phyloP scores from a whole-genome alignment of 2,888 invertebrate species.

The Ophraella communa region DNA sequence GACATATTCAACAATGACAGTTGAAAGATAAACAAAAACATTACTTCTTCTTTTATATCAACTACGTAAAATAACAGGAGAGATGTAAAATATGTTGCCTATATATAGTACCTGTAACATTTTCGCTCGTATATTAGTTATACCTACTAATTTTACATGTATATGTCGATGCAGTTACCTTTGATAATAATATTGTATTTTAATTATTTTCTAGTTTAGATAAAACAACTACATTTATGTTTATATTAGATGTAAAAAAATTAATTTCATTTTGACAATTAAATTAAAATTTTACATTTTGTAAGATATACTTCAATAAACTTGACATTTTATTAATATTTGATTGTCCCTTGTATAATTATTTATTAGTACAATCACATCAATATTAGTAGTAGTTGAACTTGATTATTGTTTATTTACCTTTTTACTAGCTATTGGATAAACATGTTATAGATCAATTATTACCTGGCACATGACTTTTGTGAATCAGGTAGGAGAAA shows the following conservation, averaged over 20 bases:
- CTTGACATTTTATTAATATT: not conserved
- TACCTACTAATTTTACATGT: too few species aligned
- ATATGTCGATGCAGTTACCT: too few species aligned
- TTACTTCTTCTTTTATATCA: constrained; percentile 2
- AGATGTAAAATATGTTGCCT: not conserved
- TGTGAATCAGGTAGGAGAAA: constrained; percentile 10
- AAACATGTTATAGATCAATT: not conserved
- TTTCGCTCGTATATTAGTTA: too few species aligned
- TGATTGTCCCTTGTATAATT: not conserved
- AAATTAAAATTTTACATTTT: not conserved
- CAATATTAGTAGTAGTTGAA: not conserved
- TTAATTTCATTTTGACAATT: not conserved
- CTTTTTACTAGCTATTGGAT: not conserved
- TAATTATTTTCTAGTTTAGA: too few species aligned
- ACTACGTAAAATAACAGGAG: not conserved
- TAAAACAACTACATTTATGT: too few species aligned
- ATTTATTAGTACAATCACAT: not conserved
- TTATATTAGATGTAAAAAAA: too few species aligned
- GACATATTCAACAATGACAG: not conserved
- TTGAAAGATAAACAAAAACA: constrained; percentile 17
- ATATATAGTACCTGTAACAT: too few species aligned
- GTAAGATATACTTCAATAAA: not conserved
- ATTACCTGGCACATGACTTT: constrained; percentile 4
- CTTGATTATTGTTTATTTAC: constrained; percentile 1
- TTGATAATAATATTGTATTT: too few species aligned